These are phyloP conservation scores for Hemithea aestivaria DNA, from an alignment of 2,888 invertebrate genomes.

Conservation along the genomic window DNA sequence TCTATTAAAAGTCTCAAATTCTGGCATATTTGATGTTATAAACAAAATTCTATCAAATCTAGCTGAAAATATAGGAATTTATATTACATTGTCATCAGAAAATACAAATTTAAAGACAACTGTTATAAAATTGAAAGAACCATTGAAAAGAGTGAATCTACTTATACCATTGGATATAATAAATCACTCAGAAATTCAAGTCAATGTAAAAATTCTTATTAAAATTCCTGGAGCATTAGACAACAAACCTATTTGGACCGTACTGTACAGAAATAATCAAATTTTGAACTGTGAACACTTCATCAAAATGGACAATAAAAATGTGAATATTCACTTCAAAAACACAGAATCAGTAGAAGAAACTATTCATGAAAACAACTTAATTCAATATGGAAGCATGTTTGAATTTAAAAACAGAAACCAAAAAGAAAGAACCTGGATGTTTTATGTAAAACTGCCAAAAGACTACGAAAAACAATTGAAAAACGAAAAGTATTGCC, in stretches of 20 bases:
- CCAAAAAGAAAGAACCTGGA: constrained; percentile 27
- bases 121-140: constrained; percentile 43
- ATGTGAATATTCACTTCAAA: constrained; percentile 30
- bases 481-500: constrained; percentile 28
- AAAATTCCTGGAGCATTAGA: constrained; percentile 51
- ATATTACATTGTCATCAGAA: constrained; percentile 43
- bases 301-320: constrained; percentile 35
- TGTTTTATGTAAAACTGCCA: constrained; percentile 51
- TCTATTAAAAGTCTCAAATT: constrained; percentile 40
- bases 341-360: constrained; percentile 35
- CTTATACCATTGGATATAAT: constrained; percentile 42
- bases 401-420: constrained; percentile 39
- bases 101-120: constrained; percentile 43
- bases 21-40: constrained; percentile 37
- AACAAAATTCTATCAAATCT: constrained; percentile 40
- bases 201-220: constrained; percentile 47
- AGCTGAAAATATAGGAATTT: constrained; percentile 39
- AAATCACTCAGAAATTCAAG: constrained; percentile 33
- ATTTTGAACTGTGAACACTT: constrained; percentile 53
- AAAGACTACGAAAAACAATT: constrained; percentile 39
- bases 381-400: constrained; percentile 35
- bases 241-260: constrained; percentile 46
- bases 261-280: constrained; percentile 45
- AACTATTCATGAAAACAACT: constrained; percentile 34
- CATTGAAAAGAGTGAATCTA: constrained; percentile 40